Percentiles rank a stretch among this genome's conserved stretches.
phyloP scores from a whole-genome alignment of 2,113 vertebrate species.

The Psilopogon haemacephalus region DNA sequence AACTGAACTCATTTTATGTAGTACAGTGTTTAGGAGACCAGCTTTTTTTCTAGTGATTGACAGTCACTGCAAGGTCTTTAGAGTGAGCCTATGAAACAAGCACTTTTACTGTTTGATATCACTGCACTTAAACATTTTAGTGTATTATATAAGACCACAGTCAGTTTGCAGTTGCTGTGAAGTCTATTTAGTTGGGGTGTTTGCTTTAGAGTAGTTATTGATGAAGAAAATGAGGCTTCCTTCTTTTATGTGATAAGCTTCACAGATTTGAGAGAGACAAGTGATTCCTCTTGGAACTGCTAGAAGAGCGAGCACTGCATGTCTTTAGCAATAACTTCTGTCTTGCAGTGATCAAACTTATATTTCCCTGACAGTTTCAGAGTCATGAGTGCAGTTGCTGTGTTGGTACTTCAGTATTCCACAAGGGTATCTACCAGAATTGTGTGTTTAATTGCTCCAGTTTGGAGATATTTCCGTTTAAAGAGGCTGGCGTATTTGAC shows the following conservation, averaged over 20 bases:
- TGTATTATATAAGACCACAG: not conserved
- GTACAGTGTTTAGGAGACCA: not conserved
- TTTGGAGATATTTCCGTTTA: not conserved
- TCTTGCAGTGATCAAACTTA: not conserved
- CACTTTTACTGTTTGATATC: not conserved
- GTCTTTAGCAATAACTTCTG: not conserved
- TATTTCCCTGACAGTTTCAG: not conserved
- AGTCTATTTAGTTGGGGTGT: not conserved
- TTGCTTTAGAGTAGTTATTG: not conserved
- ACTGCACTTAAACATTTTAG: not conserved
- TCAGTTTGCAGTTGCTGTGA: not conserved
- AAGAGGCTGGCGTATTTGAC: not conserved
- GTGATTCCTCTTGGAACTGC: not conserved
- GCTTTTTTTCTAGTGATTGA: not conserved
- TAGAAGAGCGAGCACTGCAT: not conserved
- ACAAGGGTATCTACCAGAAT: no score
- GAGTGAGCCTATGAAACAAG: not conserved
- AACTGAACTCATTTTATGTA: not conserved
- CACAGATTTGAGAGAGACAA: not conserved
- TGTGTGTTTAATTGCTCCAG: slow-evolving; percentile 4
- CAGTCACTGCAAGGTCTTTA: not conserved
- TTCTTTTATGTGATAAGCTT: not conserved
- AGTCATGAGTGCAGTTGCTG: not conserved
- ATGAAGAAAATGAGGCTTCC: not conserved
- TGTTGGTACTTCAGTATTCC: no score